Base-by-base conservation (phyloP, 1,140 invertebrate species). In the Platorchestia sp. region DNA sequence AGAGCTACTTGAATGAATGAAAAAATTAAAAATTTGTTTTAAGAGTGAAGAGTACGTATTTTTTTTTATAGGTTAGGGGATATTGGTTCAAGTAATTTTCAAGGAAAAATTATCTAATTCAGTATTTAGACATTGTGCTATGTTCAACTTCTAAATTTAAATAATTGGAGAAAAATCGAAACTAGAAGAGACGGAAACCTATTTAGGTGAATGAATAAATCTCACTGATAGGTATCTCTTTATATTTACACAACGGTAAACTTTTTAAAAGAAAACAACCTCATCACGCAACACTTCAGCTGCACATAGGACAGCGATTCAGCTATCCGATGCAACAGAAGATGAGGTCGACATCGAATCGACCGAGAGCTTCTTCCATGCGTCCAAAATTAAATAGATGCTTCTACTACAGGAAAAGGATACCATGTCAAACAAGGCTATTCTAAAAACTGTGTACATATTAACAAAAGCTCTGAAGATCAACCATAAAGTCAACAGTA, bases 371-470 rank as follows among this genome's bases (percentile, higher is more conserved):
- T 75, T 75, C 27, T 75, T 75, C 59, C 14, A 75, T 22, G 59
- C 59, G 1, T 75, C 27, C 59, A 75, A 75, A 75, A 75, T 27
- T 75, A 75, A 75, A 75, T 36, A 75, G 59, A 36, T 22, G 59
- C 7, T 75, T 75, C 59, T 75, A 75, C 27, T 75, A 36, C 36
- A 75, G 59, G 36, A 36, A 75, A 3, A 75, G 27, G 27, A 75
- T 75, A 75, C 59, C 14, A 10, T 36, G 36, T 75, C 36, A 75
- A 75, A 75, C 59, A 36, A 75, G 59, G 59, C 59, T 75, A 75
- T 75, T 75, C 59, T 75, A 75, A 75, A 75, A 75, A 75, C 59
- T 75, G 59, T 75, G 27, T 75, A 75, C 59, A 75, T 75, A 75
- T 75, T 10, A 75, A 75, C 59, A 75, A 75, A 75, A 75, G 59